Conservation (phyloP, 2,113 vertebrate species). For the Echinops telfairi region DNA sequence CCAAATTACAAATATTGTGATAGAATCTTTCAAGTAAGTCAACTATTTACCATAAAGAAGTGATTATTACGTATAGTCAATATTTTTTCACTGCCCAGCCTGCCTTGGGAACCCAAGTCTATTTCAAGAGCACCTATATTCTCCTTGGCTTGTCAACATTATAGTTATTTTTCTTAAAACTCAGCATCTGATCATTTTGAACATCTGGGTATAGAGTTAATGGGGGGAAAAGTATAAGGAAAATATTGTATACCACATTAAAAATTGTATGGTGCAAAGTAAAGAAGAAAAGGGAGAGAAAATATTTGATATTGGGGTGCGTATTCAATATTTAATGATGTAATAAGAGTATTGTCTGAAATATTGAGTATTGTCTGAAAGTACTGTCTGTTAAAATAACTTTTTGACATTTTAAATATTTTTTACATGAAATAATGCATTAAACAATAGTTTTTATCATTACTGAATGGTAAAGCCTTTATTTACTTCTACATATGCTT, state of each 20-base stretch:
- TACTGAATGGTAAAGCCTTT: background rate
- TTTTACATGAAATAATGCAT: background rate
- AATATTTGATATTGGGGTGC: rapidly evolving
- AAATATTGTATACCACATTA: background rate
- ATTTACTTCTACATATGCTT: background rate
- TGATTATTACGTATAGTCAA: background rate
- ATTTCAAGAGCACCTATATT: background rate
- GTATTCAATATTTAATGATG: background rate
- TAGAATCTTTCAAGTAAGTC: background rate
- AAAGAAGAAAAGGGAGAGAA: background rate
- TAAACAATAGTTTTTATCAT: background rate
- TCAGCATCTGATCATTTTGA: background rate
- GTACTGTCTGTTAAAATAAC: background rate
- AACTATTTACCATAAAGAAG: background rate
- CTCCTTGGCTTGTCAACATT: background rate
- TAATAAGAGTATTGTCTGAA: background rate
- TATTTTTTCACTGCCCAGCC: background rate
- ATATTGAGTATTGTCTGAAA: background rate
- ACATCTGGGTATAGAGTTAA: background rate
- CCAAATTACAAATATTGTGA: background rate
- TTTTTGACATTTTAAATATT: background rate
- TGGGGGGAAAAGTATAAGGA: background rate
- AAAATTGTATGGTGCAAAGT: background rate
- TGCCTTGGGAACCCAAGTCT: background rate
- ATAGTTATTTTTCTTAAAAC: background rate